Percentiles rank a stretch among this genome's conserved stretches.
These are phyloP conservation scores for Irena cyanogastra DNA, from an alignment of 2,113 vertebrate genomes.

Conservation along the genomic window DNA sequence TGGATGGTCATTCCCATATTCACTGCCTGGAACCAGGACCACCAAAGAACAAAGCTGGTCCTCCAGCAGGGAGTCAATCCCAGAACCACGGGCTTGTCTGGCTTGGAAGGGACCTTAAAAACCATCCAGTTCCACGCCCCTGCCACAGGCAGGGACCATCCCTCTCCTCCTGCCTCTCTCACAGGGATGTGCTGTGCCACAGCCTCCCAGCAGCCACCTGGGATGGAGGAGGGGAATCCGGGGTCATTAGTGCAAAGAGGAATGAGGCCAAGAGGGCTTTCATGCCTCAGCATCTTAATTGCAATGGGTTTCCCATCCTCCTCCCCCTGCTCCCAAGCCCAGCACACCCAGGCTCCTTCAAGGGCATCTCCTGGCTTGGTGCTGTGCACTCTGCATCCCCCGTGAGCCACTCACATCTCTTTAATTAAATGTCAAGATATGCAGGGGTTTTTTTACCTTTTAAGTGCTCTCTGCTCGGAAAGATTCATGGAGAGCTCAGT, in stretches of 20 bases:
- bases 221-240: background rate
- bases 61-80: background rate
- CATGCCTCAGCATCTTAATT: background rate
- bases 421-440: conserved; percentile 52
- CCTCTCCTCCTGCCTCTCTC: background rate
- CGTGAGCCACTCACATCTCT: background rate
- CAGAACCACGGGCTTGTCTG: background rate
- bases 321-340: background rate
- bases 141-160: background rate
- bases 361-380: background rate
- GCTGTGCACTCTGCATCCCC: background rate
- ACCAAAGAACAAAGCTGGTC: background rate
- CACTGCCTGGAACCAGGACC: background rate
- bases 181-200: background rate
- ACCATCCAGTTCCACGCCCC: background rate
- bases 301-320: background rate
- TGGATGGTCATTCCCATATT: fast-evolving
- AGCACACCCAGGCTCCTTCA: background rate
- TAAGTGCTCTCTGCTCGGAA: background rate
- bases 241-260: background rate
- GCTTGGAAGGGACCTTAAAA: background rate
- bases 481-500: background rate
- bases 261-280: background rate
- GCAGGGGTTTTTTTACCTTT: background rate
- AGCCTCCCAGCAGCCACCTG: background rate